These are phyloP conservation scores for Luffia ferchaultella DNA, from an alignment of 2,888 invertebrate species.

Conservation along the genomic window DNA sequence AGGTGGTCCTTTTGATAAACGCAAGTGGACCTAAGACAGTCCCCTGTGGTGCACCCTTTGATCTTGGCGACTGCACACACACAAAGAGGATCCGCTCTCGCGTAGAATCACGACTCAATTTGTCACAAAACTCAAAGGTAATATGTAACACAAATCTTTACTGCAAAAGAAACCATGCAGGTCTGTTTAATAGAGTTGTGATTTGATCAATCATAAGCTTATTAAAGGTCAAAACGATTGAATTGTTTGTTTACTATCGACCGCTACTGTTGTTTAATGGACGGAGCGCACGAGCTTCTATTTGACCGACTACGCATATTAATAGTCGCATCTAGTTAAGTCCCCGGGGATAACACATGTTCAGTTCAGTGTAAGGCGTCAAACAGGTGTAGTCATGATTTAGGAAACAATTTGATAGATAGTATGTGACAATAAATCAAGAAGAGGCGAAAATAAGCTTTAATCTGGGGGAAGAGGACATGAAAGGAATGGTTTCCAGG, in stretches of 20 bases:
- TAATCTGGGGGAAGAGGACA: constrained; percentile 18
- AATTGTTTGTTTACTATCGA: constrained; percentile 30
- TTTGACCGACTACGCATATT: constrained; percentile 34
- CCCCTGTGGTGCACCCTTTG: constrained; percentile 34
- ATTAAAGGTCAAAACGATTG: constrained; percentile 22
- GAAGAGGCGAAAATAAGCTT: constrained; percentile 19
- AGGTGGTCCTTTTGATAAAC: constrained; percentile 22
- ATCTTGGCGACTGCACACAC: constrained; percentile 17
- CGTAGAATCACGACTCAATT: constrained; percentile 27
- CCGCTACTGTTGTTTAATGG: constrained; percentile 44
- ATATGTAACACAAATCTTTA: constrained; percentile 17
- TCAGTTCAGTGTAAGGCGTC: constrained; percentile 14
- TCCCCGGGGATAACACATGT: constrained; percentile 35
- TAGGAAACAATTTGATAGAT: not conserved
- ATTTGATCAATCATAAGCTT: constrained; percentile 16
- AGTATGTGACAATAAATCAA: constrained; percentile 21
- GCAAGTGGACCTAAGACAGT: constrained; percentile 24
- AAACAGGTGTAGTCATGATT: constrained; percentile 24
- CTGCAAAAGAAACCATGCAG: constrained; percentile 22
- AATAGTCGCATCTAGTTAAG: constrained; percentile 26
- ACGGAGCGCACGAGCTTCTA: constrained; percentile 28
- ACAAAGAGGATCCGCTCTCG: constrained; percentile 27
- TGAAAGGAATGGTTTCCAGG: constrained; percentile 3
- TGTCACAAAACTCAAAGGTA: constrained; percentile 17
- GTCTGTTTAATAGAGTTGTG: constrained; percentile 11